Conservation (phyloP, 2,888 invertebrate species). For the Scaptomyza cyrtandrae region DNA sequence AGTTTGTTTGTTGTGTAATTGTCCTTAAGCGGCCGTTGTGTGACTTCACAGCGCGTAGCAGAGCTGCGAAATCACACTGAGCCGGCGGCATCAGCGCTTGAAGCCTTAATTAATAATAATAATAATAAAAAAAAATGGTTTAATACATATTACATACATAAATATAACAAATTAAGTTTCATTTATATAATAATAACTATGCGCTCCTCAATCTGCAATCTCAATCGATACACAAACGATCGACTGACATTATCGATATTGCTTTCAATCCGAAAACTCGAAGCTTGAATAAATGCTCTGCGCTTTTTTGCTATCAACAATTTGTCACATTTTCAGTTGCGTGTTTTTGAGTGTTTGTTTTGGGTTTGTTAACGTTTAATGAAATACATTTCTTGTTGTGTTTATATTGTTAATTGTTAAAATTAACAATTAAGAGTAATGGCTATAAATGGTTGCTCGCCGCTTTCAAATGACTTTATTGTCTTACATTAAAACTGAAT, state of each 20-base stretch:
- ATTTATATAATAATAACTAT: constrained; percentile 42
- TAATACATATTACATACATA: constrained; percentile 46
- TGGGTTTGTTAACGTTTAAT: constrained; percentile 7
- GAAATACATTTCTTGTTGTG: constrained; percentile 27
- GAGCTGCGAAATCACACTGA: constrained; percentile 3
- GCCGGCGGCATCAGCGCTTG: constrained; percentile 13
- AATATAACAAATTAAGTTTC: constrained; percentile 49
- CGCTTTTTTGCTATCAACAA: constrained; percentile 50
- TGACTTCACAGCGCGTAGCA: constrained; percentile 22
- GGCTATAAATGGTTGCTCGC: constrained; percentile 39
- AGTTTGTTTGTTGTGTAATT: constrained; percentile 14
- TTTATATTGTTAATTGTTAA: constrained; percentile 44
- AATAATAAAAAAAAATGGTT: constrained; percentile 25
- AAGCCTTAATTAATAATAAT: constrained; percentile 37
- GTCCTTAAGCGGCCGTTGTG: constrained; percentile 20
- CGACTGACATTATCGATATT: constrained; percentile 22
- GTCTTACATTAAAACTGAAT: constrained; percentile 61
- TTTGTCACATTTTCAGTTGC: constrained; percentile 46
- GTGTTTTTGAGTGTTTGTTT: constrained; percentile 11
- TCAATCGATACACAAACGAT: constrained; percentile 22
- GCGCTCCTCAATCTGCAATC: constrained; percentile 21
- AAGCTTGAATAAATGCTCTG: constrained; percentile 57
- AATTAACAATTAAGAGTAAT: constrained; percentile 47
- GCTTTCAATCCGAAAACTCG: constrained; percentile 40
- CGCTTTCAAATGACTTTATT: constrained; percentile 59